These are phyloP conservation scores for Drosophila rubida DNA, from an alignment of 2,888 invertebrate species.

Conservation along the genomic window DNA sequence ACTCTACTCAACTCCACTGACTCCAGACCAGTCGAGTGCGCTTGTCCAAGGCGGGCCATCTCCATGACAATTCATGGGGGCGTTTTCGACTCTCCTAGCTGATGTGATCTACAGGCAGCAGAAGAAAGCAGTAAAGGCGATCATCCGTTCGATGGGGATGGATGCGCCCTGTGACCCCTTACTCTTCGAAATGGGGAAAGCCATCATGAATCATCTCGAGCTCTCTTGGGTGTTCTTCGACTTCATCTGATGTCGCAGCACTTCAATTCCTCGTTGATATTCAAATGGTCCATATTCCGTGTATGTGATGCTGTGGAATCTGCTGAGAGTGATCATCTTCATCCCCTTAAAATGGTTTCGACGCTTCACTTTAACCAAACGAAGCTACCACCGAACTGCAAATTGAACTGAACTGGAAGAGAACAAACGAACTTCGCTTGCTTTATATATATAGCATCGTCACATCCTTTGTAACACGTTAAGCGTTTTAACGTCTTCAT, in stretches of 20 bases:
- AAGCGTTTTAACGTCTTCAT: slow-evolving; percentile 23
- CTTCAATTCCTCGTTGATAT: slow-evolving; percentile 17
- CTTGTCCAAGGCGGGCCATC: slow-evolving; percentile 29
- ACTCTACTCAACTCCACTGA: slow-evolving; percentile 16
- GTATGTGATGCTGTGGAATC: slow-evolving; percentile 12
- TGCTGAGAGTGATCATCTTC: slow-evolving; percentile 21
- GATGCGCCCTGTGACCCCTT: not conserved
- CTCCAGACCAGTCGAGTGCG: slow-evolving; percentile 1
- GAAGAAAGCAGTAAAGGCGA: slow-evolving; percentile 8
- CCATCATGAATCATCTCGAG: slow-evolving; percentile 17
- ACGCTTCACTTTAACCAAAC: slow-evolving; percentile 28
- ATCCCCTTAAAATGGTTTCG: slow-evolving; percentile 13
- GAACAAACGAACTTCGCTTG: slow-evolving; percentile 36
- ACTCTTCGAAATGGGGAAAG: slow-evolving; percentile 2
- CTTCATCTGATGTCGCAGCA: slow-evolving; percentile 22
- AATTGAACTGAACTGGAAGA: slow-evolving; percentile 1
- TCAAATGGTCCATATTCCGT: slow-evolving; percentile 13
- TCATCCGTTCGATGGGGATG: slow-evolving; percentile 29
- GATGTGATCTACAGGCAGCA: slow-evolving; percentile 33
- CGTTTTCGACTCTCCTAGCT: slow-evolving; percentile 25
- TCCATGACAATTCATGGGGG: slow-evolving; percentile 25
- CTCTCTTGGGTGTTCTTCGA: slow-evolving; percentile 22
- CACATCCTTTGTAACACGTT: slow-evolving; percentile 19
- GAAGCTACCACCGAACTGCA: slow-evolving; percentile 35
- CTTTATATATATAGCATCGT: slow-evolving; percentile 27